phyloP scores from a whole-genome alignment of 2,888 invertebrate genomes.

The Latheticus oryzae region DNA sequence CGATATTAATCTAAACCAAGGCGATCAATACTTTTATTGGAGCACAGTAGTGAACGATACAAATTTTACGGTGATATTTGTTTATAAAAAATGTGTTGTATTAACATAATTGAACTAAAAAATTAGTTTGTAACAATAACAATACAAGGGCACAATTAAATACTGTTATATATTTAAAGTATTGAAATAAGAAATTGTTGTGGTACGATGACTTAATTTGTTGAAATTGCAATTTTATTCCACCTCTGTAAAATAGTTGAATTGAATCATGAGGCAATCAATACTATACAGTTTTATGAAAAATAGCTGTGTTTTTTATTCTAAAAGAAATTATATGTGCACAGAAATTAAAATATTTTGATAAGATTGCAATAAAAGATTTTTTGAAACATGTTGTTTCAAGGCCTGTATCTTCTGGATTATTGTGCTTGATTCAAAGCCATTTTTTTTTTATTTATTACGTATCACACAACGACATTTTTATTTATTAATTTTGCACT shows the following conservation, averaged over 20 bases:
- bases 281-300: slow-evolving; percentile 62
- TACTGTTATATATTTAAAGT: slow-evolving; percentile 58
- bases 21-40: slow-evolving; percentile 17
- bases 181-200: slow-evolving; percentile 61
- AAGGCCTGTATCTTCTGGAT: slow-evolving; percentile 43
- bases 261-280: slow-evolving; percentile 62
- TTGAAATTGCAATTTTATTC: slow-evolving; percentile 60
- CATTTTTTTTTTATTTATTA: slow-evolving; percentile 39
- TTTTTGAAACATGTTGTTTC: slow-evolving; percentile 45
- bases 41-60: slow-evolving; percentile 22
- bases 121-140: slow-evolving; percentile 53
- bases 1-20: slow-evolving; percentile 1
- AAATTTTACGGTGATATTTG: slow-evolving; percentile 34
- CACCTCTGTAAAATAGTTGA: slow-evolving; percentile 54
- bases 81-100: slow-evolving; percentile 31
- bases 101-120: slow-evolving; percentile 26
- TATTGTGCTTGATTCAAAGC: slow-evolving; percentile 23
- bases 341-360: slow-evolving; percentile 65
- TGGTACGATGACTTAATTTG: slow-evolving; percentile 60
- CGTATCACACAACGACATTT: slow-evolving; percentile 41
- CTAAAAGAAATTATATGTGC: slow-evolving; percentile 61
- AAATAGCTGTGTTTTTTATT: slow-evolving; percentile 64
- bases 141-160: slow-evolving; percentile 65
- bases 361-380: slow-evolving; percentile 64
- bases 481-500: slow-evolving; percentile 37